Base-by-base conservation (phyloP, 2,888 invertebrate species). In the Odontomyia ornata region DNA sequence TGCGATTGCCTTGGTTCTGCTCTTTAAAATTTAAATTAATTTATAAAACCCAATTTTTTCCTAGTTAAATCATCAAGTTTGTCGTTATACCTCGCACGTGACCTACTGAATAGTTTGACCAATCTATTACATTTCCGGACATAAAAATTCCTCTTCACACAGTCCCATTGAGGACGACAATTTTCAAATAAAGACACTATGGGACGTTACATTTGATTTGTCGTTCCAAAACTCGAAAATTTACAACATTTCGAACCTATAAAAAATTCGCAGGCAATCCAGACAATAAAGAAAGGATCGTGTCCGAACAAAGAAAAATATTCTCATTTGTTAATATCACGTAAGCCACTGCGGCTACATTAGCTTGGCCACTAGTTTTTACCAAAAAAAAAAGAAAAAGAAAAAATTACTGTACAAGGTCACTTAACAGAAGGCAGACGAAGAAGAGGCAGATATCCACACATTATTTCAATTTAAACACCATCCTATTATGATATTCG, bases 241-340 rank as follows among this genome's bases (percentile, higher is more conserved):
- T 9, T 3, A 36, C 36, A 36, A 36, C 9, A 9, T 36, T 36
- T 36, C 36, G 5, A 36, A 9, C 9, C 36, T 36, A 4, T 4
- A n/a, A 7, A 15, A 52, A n/a, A n/a, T 9, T 4, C 7, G n/a
- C 4, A n/a, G 13, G 52, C 2, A 13, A 52, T 52, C 36, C 5
- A 36, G 36, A 36, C 36, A 36, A 36, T 36, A 36, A 36, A 36
- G 36, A 36, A 1, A 72, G 21, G 36, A 56, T 73, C 73, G 73
- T 73, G 73, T 23, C 21, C 30, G 36, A 57, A 73, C 36, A 73
- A 73, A 57, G 36, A 23, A 2, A 30, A 15, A 18, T 23, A 52
- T 25, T 73, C 23, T 30, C 73, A 60, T 57, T 73, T 73, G 73
- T 73, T 73, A 28, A 36, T 13, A 73, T 25, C 73, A 73, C 73